A percentile compares a stretch with the other conserved stretches of the same genome.
Conservation (phyloP, 2,888 invertebrate species). For the Helobdella robusta region DNA sequence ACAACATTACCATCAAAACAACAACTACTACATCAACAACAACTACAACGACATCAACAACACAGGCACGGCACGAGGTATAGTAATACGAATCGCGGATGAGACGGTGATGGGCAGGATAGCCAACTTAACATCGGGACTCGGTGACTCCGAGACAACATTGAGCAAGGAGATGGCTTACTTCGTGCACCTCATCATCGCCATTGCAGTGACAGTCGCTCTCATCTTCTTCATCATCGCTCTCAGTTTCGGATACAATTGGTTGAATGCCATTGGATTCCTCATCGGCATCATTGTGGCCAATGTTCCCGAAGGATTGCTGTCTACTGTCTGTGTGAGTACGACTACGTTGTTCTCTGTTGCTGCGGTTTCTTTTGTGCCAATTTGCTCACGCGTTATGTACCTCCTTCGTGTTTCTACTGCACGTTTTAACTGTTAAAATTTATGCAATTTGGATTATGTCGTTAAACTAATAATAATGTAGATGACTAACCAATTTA, state of each 20-base stretch:
- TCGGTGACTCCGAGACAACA: not conserved
- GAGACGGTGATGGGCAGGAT: slow-evolving; percentile 25
- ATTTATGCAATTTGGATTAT: too few species aligned
- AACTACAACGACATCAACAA: too few species aligned
- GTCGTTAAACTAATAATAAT: too few species aligned
- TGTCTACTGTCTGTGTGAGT: slow-evolving; percentile 27
- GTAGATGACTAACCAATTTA: too few species aligned
- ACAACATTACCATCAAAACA: too few species aligned
- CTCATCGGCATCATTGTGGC: slow-evolving; percentile 27
- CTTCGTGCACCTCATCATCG: slow-evolving; percentile 21
- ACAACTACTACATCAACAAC: too few species aligned
- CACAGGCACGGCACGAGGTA: slow-evolving; percentile 13
- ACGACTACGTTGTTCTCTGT: too few species aligned
- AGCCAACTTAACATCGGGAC: slow-evolving; percentile 20
- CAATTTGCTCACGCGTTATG: too few species aligned
- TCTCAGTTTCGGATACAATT: not conserved
- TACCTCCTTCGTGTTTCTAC: too few species aligned
- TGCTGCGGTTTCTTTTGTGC: too few species aligned
- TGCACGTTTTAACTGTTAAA: too few species aligned
- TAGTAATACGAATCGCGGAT: slow-evolving; percentile 24
- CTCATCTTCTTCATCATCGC: slow-evolving; percentile 23
- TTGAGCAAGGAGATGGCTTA: slow-evolving; percentile 8
- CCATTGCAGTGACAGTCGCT: not conserved
- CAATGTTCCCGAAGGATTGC: slow-evolving; percentile 26
- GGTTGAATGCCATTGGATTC: slow-evolving; percentile 18